Evolutionary conservation across 2,888 invertebrate species (phyloP).

Genomic region (Megamerina dolium): DNA sequence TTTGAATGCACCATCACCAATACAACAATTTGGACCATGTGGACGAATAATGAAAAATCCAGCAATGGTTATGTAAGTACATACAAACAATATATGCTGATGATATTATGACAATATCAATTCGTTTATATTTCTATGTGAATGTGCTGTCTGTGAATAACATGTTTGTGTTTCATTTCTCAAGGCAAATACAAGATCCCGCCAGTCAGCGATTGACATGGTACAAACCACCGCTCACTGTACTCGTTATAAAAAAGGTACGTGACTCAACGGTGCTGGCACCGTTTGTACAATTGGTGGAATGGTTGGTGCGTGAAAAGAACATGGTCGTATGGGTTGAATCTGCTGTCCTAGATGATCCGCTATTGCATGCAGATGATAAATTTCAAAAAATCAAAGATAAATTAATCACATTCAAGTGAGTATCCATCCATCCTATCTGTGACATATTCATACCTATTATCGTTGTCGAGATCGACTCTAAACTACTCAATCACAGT

Average conservation of each 20-base stretch:
- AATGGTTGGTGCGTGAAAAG: slow-evolving; percentile 92
- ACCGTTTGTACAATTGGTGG: slow-evolving; percentile 87
- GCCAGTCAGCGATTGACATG: slow-evolving; percentile 93
- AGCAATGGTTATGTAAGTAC: slow-evolving; percentile 88
- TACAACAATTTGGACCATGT: slow-evolving; percentile 97
- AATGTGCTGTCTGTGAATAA: neutral
- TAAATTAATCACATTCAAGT: slow-evolving; percentile 72
- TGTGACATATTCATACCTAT: no score
- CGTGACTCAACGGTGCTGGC: slow-evolving; percentile 82
- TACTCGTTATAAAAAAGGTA: slow-evolving; percentile 94
- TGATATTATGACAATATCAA: neutral
- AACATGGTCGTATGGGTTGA: slow-evolving; percentile 95
- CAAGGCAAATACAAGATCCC: slow-evolving; percentile 94
- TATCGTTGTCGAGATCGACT: no score
- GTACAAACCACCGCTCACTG: slow-evolving; percentile 95
- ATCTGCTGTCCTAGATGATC: slow-evolving; percentile 82
- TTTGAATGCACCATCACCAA: slow-evolving; percentile 91
- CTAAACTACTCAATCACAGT: no score
- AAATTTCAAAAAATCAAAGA: slow-evolving; percentile 73
- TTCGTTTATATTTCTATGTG: neutral
- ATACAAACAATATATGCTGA: neutral
- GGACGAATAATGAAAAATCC: slow-evolving; percentile 96
- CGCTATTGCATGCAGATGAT: slow-evolving; percentile 65
- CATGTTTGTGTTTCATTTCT: neutral
- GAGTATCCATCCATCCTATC: no score